Conservation (phyloP, 2,797 vertebrate genomes). For the Scyliorhinus canicula region DNA sequence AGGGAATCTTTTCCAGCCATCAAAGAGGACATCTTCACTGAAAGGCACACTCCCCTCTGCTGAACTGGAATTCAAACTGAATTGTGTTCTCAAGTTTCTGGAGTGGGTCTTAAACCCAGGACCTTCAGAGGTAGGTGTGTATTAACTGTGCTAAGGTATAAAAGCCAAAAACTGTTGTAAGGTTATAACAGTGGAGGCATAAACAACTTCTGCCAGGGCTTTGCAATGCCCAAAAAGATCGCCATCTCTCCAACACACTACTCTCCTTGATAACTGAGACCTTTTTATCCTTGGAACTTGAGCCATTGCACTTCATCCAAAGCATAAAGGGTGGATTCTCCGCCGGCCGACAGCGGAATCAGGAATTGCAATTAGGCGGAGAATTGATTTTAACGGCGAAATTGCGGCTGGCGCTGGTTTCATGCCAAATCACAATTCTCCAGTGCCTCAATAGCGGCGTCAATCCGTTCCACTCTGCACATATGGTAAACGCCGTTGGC, state of each 20-base stretch:
- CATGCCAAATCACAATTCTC: too few relatives aligned
- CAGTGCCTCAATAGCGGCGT: too few relatives aligned
- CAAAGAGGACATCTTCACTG: neutral
- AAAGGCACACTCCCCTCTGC: neutral
- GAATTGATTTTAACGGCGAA: too few relatives aligned
- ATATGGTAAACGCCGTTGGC: too few relatives aligned
- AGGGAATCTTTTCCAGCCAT: neutral
- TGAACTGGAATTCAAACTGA: neutral
- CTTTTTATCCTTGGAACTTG: too few relatives aligned
- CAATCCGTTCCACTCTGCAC: too few relatives aligned
- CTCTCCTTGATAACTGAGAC: neutral
- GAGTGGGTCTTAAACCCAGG: neutral
- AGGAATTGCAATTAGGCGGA: too few relatives aligned
- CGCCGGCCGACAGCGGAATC: too few relatives aligned
- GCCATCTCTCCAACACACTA: neutral
- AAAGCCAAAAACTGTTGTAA: too few relatives aligned
- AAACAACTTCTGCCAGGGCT: neutral
- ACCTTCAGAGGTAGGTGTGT: neutral
- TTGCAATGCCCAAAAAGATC: neutral
- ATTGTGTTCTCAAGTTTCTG: neutral
- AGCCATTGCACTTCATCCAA: too few relatives aligned
- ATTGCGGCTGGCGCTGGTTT: too few relatives aligned
- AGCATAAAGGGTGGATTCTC: too few relatives aligned
- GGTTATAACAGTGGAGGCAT: neutral
- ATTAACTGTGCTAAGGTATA: neutral